phyloP scores from a whole-genome alignment of 1,140 invertebrate species.

The Lordiphosa clarofinis region DNA sequence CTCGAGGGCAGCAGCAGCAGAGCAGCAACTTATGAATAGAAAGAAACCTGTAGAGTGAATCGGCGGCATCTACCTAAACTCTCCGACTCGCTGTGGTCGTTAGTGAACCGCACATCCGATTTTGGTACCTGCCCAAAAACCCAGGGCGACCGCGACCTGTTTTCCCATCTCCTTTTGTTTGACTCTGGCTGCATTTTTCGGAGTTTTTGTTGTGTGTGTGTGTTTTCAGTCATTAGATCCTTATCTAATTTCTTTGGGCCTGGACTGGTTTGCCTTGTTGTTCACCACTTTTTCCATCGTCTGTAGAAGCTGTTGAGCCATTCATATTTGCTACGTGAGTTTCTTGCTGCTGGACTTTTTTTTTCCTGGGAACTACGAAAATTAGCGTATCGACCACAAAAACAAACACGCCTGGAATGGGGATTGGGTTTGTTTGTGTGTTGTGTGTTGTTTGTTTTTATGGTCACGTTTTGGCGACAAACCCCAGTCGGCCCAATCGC shows the following conservation, averaged over 20 bases:
- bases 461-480: slow-evolving; percentile 55
- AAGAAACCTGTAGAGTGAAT: slow-evolving; percentile 28
- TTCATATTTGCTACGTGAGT: slow-evolving; percentile 70
- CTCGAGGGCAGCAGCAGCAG: slow-evolving; percentile 16
- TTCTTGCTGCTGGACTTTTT: slow-evolving; percentile 48
- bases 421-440: slow-evolving; percentile 1
- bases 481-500: slow-evolving; percentile 8
- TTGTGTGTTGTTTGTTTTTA: slow-evolving; percentile 28
- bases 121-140: slow-evolving; percentile 15
- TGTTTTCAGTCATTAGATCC: slow-evolving; percentile 56
- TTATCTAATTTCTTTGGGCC: slow-evolving; percentile 63
- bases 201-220: slow-evolving; percentile 13
- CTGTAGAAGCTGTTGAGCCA: slow-evolving; percentile 20
- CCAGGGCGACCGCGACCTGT: slow-evolving; percentile 4
- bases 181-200: slow-evolving; percentile 21
- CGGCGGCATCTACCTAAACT: slow-evolving; percentile 28
- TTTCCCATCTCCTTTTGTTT: slow-evolving; percentile 22
- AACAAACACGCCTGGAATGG: slow-evolving; percentile 49
- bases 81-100: slow-evolving; percentile 18
- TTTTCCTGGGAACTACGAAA: slow-evolving; percentile 68
- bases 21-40: slow-evolving; percentile 25
- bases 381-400: slow-evolving; percentile 77
- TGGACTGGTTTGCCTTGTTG: slow-evolving; percentile 61
- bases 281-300: slow-evolving; percentile 21
- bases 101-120: slow-evolving; percentile 66